Base-by-base conservation (phyloP, 2,113 vertebrate species). In the Thamnophis sirtalis region DNA sequence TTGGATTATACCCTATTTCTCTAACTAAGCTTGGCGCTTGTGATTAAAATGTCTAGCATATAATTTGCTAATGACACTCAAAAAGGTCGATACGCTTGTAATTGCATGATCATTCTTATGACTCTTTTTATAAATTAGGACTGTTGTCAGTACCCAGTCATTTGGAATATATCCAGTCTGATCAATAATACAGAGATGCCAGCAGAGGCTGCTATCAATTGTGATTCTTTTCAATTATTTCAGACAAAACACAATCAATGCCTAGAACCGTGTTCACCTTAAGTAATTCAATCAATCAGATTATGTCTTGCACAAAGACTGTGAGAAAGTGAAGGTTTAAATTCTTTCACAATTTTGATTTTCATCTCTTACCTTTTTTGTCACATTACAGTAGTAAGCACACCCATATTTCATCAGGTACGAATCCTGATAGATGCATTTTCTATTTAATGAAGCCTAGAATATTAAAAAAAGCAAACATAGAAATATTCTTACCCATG, bases 331-430 rank as follows among this genome's bases (percentile, higher is more conserved):
- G 73, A 80, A 21, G 73, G 33, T 43, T 38, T 80, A 80, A 80
- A 80, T 38, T 80, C 17, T 80, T 80, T 80, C 19, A 38, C 7
- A 80, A 17, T 33, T 58, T 80, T 38, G 33, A 80, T 80, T 80
- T 80, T 80, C 56, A 95, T 3, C 0, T 87, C 96, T 92, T 92
- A 98, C 97, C 93, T 94, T 98, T 22, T 96, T 63, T 0, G 96
- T 98, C 28, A 93, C 2, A 11, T 98, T 98, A 94, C 98, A 99
- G 90, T 95, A 94, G 2, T 93, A 95, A 6, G 95, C 90, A 94
- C 98, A 99, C 73, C 98, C 96, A 0, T 11, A 94, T 24, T 51
- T 89, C 2, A 94, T 86, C 86, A 97, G 48, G 1, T 0, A 89
- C 33, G 95, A 0, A 0, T 8, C 50, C 38, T 49, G 89, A 92